Base-by-base conservation (phyloP, 2,113 vertebrate genomes). In the Poeciliopsis turrubarensis region DNA sequence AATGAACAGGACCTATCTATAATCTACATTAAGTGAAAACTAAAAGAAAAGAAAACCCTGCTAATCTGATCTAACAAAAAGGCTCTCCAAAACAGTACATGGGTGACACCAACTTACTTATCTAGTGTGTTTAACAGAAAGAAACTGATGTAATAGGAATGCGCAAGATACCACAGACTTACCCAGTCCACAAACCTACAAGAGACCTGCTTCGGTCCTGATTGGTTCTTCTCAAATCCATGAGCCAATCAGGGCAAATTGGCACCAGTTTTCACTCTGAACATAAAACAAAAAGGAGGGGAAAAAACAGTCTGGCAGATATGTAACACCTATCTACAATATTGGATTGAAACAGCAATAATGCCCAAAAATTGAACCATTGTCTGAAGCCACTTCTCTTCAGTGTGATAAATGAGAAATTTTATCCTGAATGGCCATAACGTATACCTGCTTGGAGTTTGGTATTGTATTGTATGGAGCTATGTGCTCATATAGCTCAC, bases 391-490 rank as follows among this genome's bases (percentile, higher is more conserved):
- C 26, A 41, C 27, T 39, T 75, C 71, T 63, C 8, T 17, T 30
- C 29, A 60, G 34, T 15, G 19, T n/a, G 32, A 68, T 47, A 51
- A 73, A 73, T 32, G 57, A 73, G 44, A 29, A 75, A 51, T 76
- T 72, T 19, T 25, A 32, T 70, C 65, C 64, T 37, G 32, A 39
- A 60, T 51, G 41, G 25, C 44, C 27, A 6, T 75, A 63, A 47
- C 10, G n/a, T 68, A 11, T 51, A 37, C 13, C 31, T 34, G 41
- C 60, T 2, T 17, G 61, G 10, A 27, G 2, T 64, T 61, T 70
- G 68, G 22, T 39, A 78, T 64, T 60, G 22, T 11, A 22, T 34
- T 11, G 30, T 25, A 34, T 65, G 44, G 31, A 51, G 1, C 30
- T 73, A 44, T 6, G 8, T 64, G 8, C 34, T 61, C 51, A 73